Evolutionary conservation across 2,113 vertebrate species (phyloP), one percentile per base, ranked within the genome.

Genomic region (Butorides virescens): DNA sequence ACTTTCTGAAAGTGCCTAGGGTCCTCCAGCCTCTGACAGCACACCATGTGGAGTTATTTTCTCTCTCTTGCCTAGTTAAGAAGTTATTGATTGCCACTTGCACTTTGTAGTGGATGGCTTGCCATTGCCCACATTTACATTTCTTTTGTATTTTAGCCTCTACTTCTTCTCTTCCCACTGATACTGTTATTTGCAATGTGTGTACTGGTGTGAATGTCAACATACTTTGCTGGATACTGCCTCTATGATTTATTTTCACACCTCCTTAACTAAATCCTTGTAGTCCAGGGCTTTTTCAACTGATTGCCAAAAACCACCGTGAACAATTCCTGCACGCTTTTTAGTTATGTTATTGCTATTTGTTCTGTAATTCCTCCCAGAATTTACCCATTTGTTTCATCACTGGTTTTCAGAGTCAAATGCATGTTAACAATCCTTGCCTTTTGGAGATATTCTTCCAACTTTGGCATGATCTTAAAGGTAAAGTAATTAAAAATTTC

Each of bases 81-180:
- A 66, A 58, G 25, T 83, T 94, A 83, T 83, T 83, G 92, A 97
- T 76, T 94, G 83, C 32, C 37, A 46, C 49, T 88, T 86, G 55
- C 82, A n/a, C 4, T 3, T 77, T 18, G 22, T n/a, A 92, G 81
- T 39, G 80, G 34, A 58, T 80, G 79, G 39, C 17, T 92, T 92
- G 86, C 63, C 50, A 50, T 27, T 42, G 59, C 32, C 44, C 14
- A 32, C 32, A 80, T 93, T 58, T 91, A 50, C 76, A 83, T 88
- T 90, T 29, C n/a, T 70, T 68, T 84, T 58, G 46, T 65, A 76
- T 88, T 76, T 88, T 34, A 92, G 27, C 21, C 30, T 71, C 58
- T 78, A 5, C 50, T 85, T 7, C 50, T 81, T 56, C 66, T 65
- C 47, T 85, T 88, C 32, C 19, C 19, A 79, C 27, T 11, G 22